phyloP scores from a whole-genome alignment of 1,140 invertebrate genomes.

The Muscidifurax raptorellus region DNA sequence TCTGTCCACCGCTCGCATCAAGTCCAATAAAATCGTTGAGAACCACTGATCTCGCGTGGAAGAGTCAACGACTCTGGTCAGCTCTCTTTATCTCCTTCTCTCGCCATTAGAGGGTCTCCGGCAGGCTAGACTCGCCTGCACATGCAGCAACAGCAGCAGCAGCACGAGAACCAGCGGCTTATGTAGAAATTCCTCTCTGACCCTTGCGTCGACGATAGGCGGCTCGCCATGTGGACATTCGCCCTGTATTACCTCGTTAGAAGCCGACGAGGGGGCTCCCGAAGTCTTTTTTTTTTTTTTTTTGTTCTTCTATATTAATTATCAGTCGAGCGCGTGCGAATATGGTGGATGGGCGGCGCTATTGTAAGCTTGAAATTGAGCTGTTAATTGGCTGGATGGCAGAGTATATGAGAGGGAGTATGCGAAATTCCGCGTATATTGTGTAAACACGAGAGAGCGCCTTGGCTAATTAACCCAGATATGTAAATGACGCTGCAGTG shows the following conservation, averaged over 20 bases:
- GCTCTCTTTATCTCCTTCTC: not conserved
- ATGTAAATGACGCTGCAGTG: constrained; percentile 4
- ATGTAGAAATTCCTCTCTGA: constrained; percentile 19
- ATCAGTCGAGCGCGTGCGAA: not conserved
- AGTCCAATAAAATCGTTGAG: constrained; percentile 47
- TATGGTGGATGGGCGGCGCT: not conserved
- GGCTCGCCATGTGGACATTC: not conserved
- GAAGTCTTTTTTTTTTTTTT: not conserved
- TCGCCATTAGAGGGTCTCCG: constrained; percentile 23
- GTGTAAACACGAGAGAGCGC: constrained; percentile 10
- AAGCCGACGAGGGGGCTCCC: not conserved
- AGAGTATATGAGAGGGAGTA: not conserved
- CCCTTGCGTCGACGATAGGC: constrained; percentile 2
- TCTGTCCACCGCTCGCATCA: not conserved
- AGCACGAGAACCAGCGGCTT: not conserved
- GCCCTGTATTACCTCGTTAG: constrained; percentile 16
- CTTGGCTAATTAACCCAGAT: constrained; percentile 29
- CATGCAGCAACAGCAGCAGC: not conserved
- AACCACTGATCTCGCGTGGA: constrained; percentile 55
- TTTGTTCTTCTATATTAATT: not conserved
- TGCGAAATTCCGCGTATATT: not conserved
- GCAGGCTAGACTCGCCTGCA: not conserved
- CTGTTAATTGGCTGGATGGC: constrained; percentile 8
- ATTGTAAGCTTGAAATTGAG: not conserved
- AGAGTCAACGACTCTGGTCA: constrained; percentile 60